A percentile compares a stretch with the other conserved stretches of the same genome.
Conservation (phyloP, 2,797 vertebrate species). For the Periparus ater region DNA sequence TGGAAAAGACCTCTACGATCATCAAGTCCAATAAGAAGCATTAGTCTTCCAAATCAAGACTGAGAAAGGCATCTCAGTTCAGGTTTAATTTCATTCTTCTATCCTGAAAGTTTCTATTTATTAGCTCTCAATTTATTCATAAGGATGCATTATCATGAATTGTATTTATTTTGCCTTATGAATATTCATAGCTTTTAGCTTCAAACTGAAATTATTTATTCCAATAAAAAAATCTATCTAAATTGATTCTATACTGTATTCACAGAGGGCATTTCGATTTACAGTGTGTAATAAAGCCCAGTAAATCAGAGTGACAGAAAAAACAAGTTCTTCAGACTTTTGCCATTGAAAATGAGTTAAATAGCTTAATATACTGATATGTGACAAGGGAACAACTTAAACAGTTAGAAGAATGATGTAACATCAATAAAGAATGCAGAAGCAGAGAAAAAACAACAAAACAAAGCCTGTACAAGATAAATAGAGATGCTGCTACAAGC, state of each 20-base stretch:
- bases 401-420: background rate
- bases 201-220: slow-evolving; percentile 22
- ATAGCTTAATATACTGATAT: background rate
- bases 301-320: background rate
- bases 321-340: background rate
- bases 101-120: background rate
- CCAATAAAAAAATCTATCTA: background rate
- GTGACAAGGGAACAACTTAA: background rate
- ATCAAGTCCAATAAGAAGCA: background rate
- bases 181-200: slow-evolving; percentile 12
- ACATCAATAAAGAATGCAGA: background rate
- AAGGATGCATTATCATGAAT: background rate
- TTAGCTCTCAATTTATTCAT: background rate
- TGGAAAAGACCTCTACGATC: background rate
- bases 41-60: background rate
- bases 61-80: background rate
- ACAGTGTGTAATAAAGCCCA: background rate
- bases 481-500: background rate
- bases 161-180: background rate
- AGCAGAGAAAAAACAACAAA: background rate
- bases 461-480: background rate
- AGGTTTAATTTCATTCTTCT: background rate
- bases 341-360: background rate
- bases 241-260: background rate
- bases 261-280: background rate